Base-by-base conservation (phyloP, 2,888 invertebrate genomes). In the Leptodirus hochenwartii region DNA sequence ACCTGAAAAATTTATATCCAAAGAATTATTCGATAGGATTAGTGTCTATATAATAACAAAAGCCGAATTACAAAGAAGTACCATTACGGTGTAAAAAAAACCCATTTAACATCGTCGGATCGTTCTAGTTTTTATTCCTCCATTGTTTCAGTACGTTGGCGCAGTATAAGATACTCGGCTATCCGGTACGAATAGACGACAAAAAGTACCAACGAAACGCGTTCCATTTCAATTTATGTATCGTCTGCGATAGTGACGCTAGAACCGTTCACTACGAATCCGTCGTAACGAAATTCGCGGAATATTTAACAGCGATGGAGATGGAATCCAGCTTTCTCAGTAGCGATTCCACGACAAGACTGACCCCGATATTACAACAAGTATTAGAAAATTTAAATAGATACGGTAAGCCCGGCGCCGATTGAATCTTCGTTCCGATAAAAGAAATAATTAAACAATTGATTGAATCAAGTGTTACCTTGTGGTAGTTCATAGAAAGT, bases 31-130 rank as follows among this genome's bases (percentile, higher is more conserved):
- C 61, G 90, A 93, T 61, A 77, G 84, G 34, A 76, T 93, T 33
- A 88, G 82, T 50, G 84, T 82, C 14, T 95, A 87, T 50, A 87
- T 95, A 39, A 95, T 95, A 49, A 91, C 93, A 3, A 95, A 93
- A 56, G 79, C 80, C 15, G 85, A 90, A 47, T 64, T 95, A 17
- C 82, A 88, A 49, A 67, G 80, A 41, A 81, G 85, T 48, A 78
- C 84, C 5, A 78, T 95, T 49, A 91, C 90, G 5, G 80, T 93
- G 70, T 85, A 66, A 67, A 77, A 4, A 27, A 17, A 9, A 9
- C 12, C 17, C 20, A 29, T 12, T 25, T 12, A 11, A 15, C 15
- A 12, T 24, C 6, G 11, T 6, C 20, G 5, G 5, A 31, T 11
- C 31, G 17, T 9, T 25, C 17, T 4, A 32, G 3, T 14, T 11